These are phyloP conservation scores for Cepaea nemoralis DNA, from an alignment of 1,140 invertebrate species.

Conservation along the genomic window DNA sequence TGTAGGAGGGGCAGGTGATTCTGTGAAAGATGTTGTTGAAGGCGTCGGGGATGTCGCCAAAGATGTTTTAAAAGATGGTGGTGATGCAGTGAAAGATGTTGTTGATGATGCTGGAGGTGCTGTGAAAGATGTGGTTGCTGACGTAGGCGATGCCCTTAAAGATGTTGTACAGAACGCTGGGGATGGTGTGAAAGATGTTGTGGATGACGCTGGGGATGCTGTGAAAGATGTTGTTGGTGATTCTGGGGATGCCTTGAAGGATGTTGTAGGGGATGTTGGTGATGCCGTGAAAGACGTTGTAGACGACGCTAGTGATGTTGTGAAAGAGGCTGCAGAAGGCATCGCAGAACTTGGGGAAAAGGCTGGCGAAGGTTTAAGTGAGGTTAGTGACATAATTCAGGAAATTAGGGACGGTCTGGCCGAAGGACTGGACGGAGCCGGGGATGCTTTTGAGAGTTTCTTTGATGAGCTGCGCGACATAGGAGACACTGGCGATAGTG, in stretches of 20 bases:
- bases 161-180: neutral
- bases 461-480: neutral
- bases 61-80: slow-evolving; percentile 41
- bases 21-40: slow-evolving; percentile 49
- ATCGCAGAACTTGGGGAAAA: neutral
- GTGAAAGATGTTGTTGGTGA: neutral
- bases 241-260: neutral
- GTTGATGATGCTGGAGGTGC: no score
- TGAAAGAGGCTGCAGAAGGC: neutral
- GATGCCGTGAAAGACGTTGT: no score
- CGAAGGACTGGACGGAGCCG: neutral
- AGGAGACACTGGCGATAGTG: neutral
- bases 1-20: slow-evolving; percentile 55
- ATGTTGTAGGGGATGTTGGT: neutral
- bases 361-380: neutral
- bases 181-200: neutral
- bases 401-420: neutral
- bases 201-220: neutral
- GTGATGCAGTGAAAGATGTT: neutral
- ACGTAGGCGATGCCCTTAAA: neutral
- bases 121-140: slow-evolving; percentile 37
- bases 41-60: no score
- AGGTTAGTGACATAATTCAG: neutral
- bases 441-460: neutral
- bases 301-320: neutral